Evolutionary conservation across 1,140 invertebrate species (phyloP), one percentile per base, ranked within the genome.

Genomic region (Drosophila virilis): DNA sequence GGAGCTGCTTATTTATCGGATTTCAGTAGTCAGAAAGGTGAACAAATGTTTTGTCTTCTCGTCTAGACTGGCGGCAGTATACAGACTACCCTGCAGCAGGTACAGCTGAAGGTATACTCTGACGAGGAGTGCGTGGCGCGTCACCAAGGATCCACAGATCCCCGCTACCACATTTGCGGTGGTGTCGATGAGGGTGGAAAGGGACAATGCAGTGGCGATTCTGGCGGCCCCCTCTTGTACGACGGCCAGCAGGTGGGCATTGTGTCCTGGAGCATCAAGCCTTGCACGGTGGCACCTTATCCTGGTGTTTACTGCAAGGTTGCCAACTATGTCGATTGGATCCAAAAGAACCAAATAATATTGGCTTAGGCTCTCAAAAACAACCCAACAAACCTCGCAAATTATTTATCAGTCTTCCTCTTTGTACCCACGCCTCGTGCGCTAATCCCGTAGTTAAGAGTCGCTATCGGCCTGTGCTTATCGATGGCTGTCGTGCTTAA

Each of bases 241-340:
- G 55, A 89, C 9, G 88, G 82, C 1, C 28, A 32, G 3, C 92
- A 93, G 62, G 83, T 91, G 32, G 93, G 93, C 6, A 90, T 93
- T 22, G 92, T 93, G 33, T 93, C 93, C 7, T 93, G 93, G 93
- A 93, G 92, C 46, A 61, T 89, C 8, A 93, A 92, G 61, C 92
- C 92, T 1, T 94, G 93, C 70, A 91, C 93, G 0, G 74, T 83
- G 32, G 74, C 89, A 0, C 92, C 86, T 2, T 92, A 91, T 61
- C 93, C 93, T 1, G 93, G 93, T 12, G 93, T 94, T 10, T 93
- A 92, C 68, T 92, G 94, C 12, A 93, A 92, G 71, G 92, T 94
- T 0, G 66, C 91, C 2, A 74, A 79, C 60, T 94, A 93, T 68
- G 10, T 92, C 13, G 81, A 91, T 45, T 94, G 93, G 93, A 93